Evolutionary conservation across 2,797 vertebrate species (phyloP), one percentile per base, ranked within the genome.

Genomic region (Cirrhinus molitorella): DNA sequence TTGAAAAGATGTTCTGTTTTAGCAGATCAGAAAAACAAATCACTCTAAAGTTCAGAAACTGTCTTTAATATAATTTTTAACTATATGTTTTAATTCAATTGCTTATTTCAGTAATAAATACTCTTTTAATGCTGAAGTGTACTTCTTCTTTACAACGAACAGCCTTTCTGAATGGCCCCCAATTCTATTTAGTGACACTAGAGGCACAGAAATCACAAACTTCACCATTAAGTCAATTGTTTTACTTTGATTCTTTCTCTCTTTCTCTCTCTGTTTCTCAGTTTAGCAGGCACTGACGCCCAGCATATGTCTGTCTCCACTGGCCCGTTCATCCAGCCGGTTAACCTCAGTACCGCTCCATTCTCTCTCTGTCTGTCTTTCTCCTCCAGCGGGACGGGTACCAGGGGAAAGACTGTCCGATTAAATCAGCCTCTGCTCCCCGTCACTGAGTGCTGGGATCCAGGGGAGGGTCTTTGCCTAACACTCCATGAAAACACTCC

Each of bases 381-480:
- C 94, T 95, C 96, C 94, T 89, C 95, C 91, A 94, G 96, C 91
- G 93, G 93, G 80, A 89, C 91, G 4, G 40, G 90, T 53, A 74
- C 89, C 89, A 88, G 90, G 91, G 89, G 90, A 92, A 90, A 68
- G 92, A 90, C 96, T 97, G 97, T 98, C 97, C 87, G 92, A 93
- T 96, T 95, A 87, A 91, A 98, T 98, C 96, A 98, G 92, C 93
- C 92, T 98, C 96, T 95, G 95, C 96, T 96, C 94, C 92, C 95
- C 96, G 96, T 96, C 96, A 97, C 93, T 95, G 95, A 97, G 93
- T 95, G 92, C 92, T 93, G 93, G 97, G 97, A 97, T 97, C 96
- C 96, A 93, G 93, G 91, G 91, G 94, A 91, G 95, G 93, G 95
- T 91, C 94, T 51, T 92, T 95, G 95, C 92, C 94, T 93, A 95